Percentiles rank a stretch among this genome's conserved stretches.
Conservation (phyloP, 2,888 invertebrate genomes). For the Eueremaeus valkanovi region DNA sequence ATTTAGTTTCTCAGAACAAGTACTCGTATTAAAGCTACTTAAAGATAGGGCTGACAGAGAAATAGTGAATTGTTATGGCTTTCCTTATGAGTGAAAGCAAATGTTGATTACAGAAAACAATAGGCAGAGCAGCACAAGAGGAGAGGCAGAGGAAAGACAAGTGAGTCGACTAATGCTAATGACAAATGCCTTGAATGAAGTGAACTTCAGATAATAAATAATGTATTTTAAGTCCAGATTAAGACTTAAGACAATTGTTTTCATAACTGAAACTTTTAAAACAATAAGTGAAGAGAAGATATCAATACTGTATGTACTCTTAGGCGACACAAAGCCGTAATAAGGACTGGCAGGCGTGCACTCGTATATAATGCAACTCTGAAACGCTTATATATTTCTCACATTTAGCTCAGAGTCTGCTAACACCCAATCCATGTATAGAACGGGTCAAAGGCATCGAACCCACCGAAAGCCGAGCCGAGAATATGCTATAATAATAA, state of each 20-base stretch:
- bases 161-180: background rate
- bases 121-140: background rate
- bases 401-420: background rate
- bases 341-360: background rate
- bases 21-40: background rate
- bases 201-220: constrained; percentile 1
- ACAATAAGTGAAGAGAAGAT: background rate
- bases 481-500: background rate
- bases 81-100: constrained; percentile 5
- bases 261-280: background rate
- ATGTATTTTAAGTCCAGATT: background rate
- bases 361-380: constrained; percentile 7
- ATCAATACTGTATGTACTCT: background rate
- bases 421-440: constrained; percentile 27
- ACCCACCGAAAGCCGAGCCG: background rate
- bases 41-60: constrained; percentile 18
- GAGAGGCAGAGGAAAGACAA: too few species aligned
- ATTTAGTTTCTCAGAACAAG: constrained; percentile 23
- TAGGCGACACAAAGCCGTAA: background rate
- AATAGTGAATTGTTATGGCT: background rate
- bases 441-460: constrained; percentile 26
- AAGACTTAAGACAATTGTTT: background rate
- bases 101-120: constrained; percentile 16
- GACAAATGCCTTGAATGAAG: constrained; percentile 7
- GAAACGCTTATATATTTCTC: constrained; percentile 8